A percentile compares a stretch with the other conserved stretches of the same genome.
Conservation (phyloP, 2,888 invertebrate genomes). For the Ferrisia virgata region DNA sequence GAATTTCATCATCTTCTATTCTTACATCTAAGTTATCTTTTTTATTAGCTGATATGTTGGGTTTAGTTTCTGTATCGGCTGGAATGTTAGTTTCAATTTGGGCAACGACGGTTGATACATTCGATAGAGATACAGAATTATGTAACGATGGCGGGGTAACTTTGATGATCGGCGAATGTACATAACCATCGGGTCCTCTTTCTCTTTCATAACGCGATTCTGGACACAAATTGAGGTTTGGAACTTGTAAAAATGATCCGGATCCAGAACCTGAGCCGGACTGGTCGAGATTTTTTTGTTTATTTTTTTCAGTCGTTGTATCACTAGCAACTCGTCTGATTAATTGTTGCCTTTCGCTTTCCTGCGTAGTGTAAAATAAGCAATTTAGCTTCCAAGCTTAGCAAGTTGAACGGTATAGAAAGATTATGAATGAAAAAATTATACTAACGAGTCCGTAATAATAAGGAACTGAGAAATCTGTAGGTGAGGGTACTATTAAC, state of each 20-base stretch:
- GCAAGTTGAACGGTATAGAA: not conserved
- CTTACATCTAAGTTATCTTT: constrained; percentile 45
- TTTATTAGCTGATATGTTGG: constrained; percentile 34
- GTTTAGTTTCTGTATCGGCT: not conserved
- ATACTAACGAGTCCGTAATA: constrained; percentile 36
- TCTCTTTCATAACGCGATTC: constrained; percentile 28
- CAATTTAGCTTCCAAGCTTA: not conserved
- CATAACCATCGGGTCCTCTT: not conserved
- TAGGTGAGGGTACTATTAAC: constrained; percentile 30
- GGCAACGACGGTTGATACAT: constrained; percentile 42
- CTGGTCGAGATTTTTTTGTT: not conserved
- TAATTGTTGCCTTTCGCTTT: constrained; percentile 37
- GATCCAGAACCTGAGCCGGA: not conserved
- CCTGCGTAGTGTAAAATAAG: not conserved
- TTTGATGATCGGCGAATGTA: constrained; percentile 2
- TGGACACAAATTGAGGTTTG: constrained; percentile 24
- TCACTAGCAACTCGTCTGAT: constrained; percentile 38
- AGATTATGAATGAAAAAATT: not conserved
- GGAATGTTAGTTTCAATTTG: constrained; percentile 45
- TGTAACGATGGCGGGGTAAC: constrained; percentile 39
- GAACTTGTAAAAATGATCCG: constrained; percentile 34
- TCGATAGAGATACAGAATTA: constrained; percentile 31
- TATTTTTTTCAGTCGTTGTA: constrained; percentile 33
- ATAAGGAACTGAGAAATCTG: constrained; percentile 43
- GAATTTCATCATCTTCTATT: not conserved